Base-by-base conservation (phyloP, 2,888 invertebrate species). In the Oscheius sp. region DNA sequence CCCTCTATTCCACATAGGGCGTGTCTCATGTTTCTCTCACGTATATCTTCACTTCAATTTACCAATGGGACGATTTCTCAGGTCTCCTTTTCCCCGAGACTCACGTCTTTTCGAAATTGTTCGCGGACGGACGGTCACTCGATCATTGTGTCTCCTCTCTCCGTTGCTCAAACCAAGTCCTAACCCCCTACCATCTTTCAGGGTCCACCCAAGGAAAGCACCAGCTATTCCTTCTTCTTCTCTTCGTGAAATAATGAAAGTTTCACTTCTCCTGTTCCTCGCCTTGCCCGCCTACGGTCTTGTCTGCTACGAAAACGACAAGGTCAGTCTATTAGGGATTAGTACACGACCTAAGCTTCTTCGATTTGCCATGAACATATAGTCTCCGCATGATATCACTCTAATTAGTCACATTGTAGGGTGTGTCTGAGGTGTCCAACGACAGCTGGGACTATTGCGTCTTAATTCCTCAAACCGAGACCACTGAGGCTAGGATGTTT, bases 401-500 rank as follows among this genome's bases (percentile, higher is more conserved):
- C 42, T 32, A 29, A 50, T 51, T 35, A 1, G 1, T 53, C 33
- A 37, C 7, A 50, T 76, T 76, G 29, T 60, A 76, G 76, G 74
- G 70, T 35, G 35, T 75, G 47, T 48, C 72, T 13, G 78, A 81
- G 63, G 73, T 76, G 5, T 63, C 75, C 2, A 81, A 80, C 55
- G 60, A 66, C 33, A 65, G 42, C 10, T 84, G 76, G 77, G 75
- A 60, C 29, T 82, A 80, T 68, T 84, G 84, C 60, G 75, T 76
- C 7, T 66, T 81, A 55, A 74, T 80, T 21, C 82, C 82, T 2
- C 70, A 72, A 60, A 70, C 58, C 29, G 37, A 73, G 37, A 35
- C 47, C 13, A 21, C 29, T 13, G 75, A 53, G 21, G 77, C 76
- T 11, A 59, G 68, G 58, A 57, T 70, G 51, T 80, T 77, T 60